Evolutionary conservation across 2,888 invertebrate species (phyloP).

Genomic region (Cryptus viduatorius): DNA sequence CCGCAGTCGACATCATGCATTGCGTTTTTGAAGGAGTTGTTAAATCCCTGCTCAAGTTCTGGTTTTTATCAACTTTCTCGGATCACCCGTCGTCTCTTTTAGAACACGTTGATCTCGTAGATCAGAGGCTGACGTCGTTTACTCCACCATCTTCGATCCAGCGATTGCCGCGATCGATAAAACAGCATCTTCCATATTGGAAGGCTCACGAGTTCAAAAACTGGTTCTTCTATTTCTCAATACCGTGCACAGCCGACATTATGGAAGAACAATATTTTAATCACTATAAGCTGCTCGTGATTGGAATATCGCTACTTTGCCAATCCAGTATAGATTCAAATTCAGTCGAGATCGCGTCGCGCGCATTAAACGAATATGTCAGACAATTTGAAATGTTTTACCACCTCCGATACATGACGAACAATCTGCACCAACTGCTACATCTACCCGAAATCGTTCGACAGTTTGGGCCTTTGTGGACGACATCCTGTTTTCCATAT

Average conservation of each 20-base stretch:
- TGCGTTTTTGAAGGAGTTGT: constrained; percentile 42
- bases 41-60: constrained; percentile 4
- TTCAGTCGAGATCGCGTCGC: background rate
- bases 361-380: background rate
- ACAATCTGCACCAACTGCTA: background rate
- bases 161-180: constrained; percentile 34
- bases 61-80: background rate
- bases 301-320: background rate
- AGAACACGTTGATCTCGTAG: constrained; percentile 8
- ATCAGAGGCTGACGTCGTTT: constrained; percentile 9
- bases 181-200: constrained; percentile 15
- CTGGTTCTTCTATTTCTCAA: constrained; percentile 46
- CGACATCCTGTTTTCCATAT: constrained; percentile 1
- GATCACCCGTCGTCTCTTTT: constrained; percentile 22
- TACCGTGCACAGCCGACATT: constrained; percentile 6
- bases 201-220: constrained; percentile 42
- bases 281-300: background rate
- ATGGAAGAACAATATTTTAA: background rate
- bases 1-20: constrained; percentile 40
- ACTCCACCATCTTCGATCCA: constrained; percentile 39
- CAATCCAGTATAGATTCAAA: background rate
- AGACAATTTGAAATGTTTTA: background rate
- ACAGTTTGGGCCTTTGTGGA: background rate
- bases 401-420: background rate
- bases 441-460: background rate